A percentile compares a stretch with the other conserved stretches of the same genome.
These are phyloP conservation scores for Brachynemurus nebulosus DNA, from an alignment of 2,888 invertebrate genomes.

Conservation along the genomic window DNA sequence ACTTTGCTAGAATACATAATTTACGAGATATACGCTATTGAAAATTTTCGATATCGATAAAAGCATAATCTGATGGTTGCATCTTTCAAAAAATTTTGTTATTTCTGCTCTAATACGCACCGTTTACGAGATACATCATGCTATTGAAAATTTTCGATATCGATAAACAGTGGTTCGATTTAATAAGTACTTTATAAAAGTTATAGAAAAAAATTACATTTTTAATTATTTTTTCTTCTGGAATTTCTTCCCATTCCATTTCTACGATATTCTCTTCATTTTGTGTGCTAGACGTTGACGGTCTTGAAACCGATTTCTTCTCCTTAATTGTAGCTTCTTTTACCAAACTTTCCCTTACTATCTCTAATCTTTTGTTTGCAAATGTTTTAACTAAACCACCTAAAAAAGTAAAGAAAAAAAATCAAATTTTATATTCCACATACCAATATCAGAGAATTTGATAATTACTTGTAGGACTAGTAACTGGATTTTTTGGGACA, in stretches of 20 bases:
- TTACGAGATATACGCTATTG: too few species aligned
- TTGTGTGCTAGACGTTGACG: not conserved
- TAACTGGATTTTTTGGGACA: not conserved
- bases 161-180: too few species aligned
- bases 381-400: too few species aligned
- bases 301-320: not conserved
- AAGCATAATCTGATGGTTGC: not conserved
- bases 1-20: too few species aligned
- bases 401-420: too few species aligned
- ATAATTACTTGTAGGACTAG: not conserved
- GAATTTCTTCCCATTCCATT: conserved; percentile 23
- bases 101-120: conserved; percentile 18
- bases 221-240: conserved; percentile 16
- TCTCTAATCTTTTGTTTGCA: not conserved
- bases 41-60: not conserved
- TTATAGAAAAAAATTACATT: conserved; percentile 20
- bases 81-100: not conserved
- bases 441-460: too few species aligned
- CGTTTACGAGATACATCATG: too few species aligned
- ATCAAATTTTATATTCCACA: too few species aligned
- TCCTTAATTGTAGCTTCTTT: not conserved
- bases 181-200: too few species aligned
- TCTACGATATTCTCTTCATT: conserved; percentile 9
- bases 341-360: not conserved
- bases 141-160: too few species aligned